Evolutionary conservation across 2,888 invertebrate genomes (phyloP), one percentile per base, ranked within the genome.

Genomic region (Tricholauxania praeusta): DNA sequence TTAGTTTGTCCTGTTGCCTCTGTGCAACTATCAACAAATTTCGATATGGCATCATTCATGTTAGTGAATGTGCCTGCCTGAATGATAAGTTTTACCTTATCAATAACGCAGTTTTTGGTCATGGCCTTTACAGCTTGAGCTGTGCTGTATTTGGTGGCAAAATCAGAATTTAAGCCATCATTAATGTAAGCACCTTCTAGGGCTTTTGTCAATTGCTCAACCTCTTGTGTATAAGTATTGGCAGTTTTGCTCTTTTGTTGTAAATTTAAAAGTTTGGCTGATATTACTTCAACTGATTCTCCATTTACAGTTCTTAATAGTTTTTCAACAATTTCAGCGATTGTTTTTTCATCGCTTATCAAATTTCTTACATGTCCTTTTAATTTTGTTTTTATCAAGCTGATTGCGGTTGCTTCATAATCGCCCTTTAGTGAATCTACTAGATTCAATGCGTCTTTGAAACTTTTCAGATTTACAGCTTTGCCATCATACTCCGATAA

Each of bases 1-100:
- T 55, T 17, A 19, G 17, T 22, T 19, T 55, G 17, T 55, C 55
- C 55, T 12, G 55, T 55, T 55, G 17, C 55, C 17, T 55, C 55
- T n/a, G 55, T 55, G 55, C 55, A 55, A 55, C 55, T 55, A 22
- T 55, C 22, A 12, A 55, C 22, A 22, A 55, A 55, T 22, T 55
- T 55, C 19, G 19, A n/a, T n/a, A n/a, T n/a, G n/a, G n/a, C n/a
- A n/a, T n/a, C n/a, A n/a, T n/a, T n/a, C n/a, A n/a, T n/a, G n/a
- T n/a, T n/a, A n/a, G n/a, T n/a, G n/a, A n/a, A n/a, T n/a, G n/a
- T n/a, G n/a, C n/a, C n/a, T n/a, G n/a, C n/a, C n/a, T n/a, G n/a
- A n/a, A n/a, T n/a, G n/a, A n/a, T n/a, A n/a, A n/a, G n/a, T n/a
- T n/a, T n/a, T n/a, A n/a, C n/a, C n/a, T n/a, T n/a, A n/a, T n/a